Evolutionary conservation across 37 sponge, comb jelly and placozoan genomes (phyloP), one percentile per base, ranked within the genome.

Genomic region (Hexactinellida sp.): DNA sequence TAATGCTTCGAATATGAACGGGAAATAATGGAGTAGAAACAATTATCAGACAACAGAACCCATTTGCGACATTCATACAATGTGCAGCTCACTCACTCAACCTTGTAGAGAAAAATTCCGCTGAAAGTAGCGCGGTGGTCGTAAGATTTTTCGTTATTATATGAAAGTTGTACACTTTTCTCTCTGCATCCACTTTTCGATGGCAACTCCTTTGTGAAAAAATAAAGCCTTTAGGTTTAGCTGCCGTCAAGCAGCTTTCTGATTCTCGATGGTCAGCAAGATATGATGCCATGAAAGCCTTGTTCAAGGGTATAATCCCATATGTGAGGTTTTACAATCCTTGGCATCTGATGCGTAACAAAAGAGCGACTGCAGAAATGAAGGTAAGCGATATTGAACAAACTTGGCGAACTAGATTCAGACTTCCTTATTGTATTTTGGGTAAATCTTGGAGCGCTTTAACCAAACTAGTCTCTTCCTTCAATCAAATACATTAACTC

Each of bases 1-100:
- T 63, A 63, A 63, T 63, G 76, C 76, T 21, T 63, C 76, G 13
- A 63, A 63, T 63, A 63, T 63, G 76, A 63, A 23, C 30, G 76
- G 76, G 25, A 63, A 63, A 63, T 63, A 47, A 19, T 47, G 52
- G 52, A 19, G 52, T 47, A 9, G 13, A 47, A 47, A 47, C 9
- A 19, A 47, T 47, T 16, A 47, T 47, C 9, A 16, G 52, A 47
- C 16, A 47, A 47, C 9, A 47, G 52, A 47, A 47, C 16, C 52
- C 52, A 47, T 47, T 19, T n/a, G 16, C 52, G 52, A 47, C 52
- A 47, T 47, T 47, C 9, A 47, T 47, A 47, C 52, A 9, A 47
- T 47, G 52, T 47, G 52, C 52, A 47, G 52, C 52, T 47, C 52
- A 47, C 16, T 47, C 52, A 16, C 52, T 47, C 52, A 47, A 47